Evolutionary conservation across 2,113 vertebrate species (phyloP).

Genomic region (Leptobrachium ailaonicum): DNA sequence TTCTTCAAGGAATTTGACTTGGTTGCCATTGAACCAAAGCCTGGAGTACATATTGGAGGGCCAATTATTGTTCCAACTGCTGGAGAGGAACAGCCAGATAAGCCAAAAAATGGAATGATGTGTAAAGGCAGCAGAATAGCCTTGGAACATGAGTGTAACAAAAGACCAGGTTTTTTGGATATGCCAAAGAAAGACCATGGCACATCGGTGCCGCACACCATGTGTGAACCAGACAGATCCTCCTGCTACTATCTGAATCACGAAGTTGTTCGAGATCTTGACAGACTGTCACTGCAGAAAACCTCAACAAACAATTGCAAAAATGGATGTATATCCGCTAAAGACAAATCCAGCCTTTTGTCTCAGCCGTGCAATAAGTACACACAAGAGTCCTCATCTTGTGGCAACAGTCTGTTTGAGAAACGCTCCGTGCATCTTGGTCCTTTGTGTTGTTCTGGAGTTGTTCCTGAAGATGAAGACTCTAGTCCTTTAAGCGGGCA

Average conservation of each 20-base stretch:
- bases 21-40: conserved; percentile 73
- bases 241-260: conserved; percentile 65
- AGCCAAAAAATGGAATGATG: conserved; percentile 46
- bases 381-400: conserved; percentile 63
- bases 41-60: conserved; percentile 62
- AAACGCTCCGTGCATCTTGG: conserved; percentile 71
- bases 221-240: conserved; percentile 56
- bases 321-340: conserved; percentile 52
- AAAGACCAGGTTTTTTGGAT: conserved; percentile 63
- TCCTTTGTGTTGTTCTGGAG: conserved; percentile 74
- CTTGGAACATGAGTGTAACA: conserved; percentile 60
- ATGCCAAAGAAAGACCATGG: conserved; percentile 68
- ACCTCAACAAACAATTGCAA: conserved; percentile 54
- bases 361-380: conserved; percentile 59
- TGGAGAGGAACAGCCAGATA: conserved; percentile 60
- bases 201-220: conserved; percentile 50
- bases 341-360: conserved; percentile 58
- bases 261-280: conserved; percentile 78
- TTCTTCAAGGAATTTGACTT: conserved; percentile 76
- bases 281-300: conserved; percentile 70
- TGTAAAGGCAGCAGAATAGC: conserved; percentile 55
- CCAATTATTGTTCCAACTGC: conserved; percentile 90
- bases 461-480: conserved; percentile 75
- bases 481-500: conserved; percentile 73
- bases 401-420: conserved; percentile 68